Evolutionary conservation across 2,797 vertebrate species (phyloP), one percentile per base, ranked within the genome.

Genomic region (Lepilemur ruficaudatus): DNA sequence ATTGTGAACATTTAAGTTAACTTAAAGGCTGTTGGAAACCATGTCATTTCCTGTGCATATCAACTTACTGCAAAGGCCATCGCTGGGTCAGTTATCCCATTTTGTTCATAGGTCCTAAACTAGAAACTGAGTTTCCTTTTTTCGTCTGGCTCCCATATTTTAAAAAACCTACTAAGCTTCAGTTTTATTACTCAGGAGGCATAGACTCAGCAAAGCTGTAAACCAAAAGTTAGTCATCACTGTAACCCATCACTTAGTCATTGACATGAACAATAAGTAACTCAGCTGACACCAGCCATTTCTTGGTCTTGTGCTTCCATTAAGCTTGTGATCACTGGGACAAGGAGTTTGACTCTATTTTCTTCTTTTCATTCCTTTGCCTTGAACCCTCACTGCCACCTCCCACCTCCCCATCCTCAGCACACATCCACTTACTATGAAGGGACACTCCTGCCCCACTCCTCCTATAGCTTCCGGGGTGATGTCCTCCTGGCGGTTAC

Each of bases 1-100:
- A 84, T 28, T 14, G 15, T 30, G 67, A 91, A 76, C 89, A 75
- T 80, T 50, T 91, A 41, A 32, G 12, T 83, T 67, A 65, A 90
- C 23, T 81, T 83, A 79, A 86, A 88, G 30, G 3, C 59, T 88
- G 0, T 46, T 95, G 63, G 63, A 69, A 87, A 41, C 43, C 52
- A 32, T 35, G 43, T 86, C 57, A 91, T 86, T 88, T 94, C 94
- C 79, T 80, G 57, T 59, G 38, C 35, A 4, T 30, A 52, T 80
- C 82, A 59, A 41, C 25, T 94, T 70, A 84, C 57, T 14, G 15
- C 75, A 72, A 79, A 94, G 57, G 70, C 48, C 63, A 69, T 22
- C 46, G 41, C 22, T 35, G 75, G 30, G 10, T 75, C 63, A 43
- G 4, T 59, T 50, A 85, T 43, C 22, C 61, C 59, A 35, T 61